Conservation (phyloP, 2,797 vertebrate species). For the Sebastes alutus region DNA sequence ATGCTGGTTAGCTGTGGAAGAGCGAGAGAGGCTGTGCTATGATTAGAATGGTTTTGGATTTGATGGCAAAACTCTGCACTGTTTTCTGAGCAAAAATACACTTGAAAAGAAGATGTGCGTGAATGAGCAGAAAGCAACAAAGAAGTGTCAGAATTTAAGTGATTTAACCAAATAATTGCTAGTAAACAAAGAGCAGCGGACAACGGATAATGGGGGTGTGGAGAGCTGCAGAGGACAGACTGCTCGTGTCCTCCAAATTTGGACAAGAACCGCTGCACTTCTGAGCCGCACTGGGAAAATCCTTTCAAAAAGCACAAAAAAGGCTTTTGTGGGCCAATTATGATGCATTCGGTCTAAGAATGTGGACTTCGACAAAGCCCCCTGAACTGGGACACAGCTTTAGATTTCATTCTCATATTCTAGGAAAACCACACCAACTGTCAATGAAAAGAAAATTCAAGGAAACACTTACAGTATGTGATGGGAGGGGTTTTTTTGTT, state of each 20-base stretch:
- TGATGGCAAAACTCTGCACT: background rate
- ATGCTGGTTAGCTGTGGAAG: background rate
- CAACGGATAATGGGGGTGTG: background rate
- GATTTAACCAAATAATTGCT: background rate
- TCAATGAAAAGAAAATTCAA: background rate
- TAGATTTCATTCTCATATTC: background rate
- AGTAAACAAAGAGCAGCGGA: background rate
- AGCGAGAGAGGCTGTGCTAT: background rate
- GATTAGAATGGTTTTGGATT: slow-evolving; percentile 2
- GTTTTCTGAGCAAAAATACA: background rate
- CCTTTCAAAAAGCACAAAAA: background rate
- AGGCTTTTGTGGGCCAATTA: slow-evolving; percentile 2
- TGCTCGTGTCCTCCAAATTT: background rate
- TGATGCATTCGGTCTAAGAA: background rate
- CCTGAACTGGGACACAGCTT: background rate
- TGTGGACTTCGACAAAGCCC: background rate
- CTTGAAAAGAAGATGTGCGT: background rate
- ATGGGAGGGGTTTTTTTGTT: background rate
- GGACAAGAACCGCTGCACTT: background rate
- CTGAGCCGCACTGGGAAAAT: background rate
- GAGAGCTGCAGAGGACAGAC: background rate
- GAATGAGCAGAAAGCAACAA: background rate
- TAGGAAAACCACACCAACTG: background rate
- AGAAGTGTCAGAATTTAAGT: background rate
- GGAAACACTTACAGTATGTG: background rate